Conservation (phyloP, 2,113 vertebrate genomes). For the Coryphaenoides rupestris region DNA sequence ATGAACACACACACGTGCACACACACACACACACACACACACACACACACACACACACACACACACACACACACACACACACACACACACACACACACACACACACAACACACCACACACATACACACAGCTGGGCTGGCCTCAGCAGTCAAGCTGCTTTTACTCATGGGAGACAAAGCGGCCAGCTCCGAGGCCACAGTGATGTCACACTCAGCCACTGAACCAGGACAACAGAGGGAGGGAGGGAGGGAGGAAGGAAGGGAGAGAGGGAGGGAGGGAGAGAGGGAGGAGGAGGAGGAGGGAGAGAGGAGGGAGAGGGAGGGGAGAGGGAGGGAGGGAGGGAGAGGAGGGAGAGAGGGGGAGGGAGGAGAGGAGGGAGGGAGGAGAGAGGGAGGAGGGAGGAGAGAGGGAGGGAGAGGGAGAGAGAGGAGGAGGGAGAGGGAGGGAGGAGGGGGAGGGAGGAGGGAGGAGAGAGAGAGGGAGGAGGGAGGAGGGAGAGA, state of each 20-base stretch:
- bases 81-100: slow-evolving; percentile 16
- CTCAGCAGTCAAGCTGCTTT: slow-evolving; percentile 20
- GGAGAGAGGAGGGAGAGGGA: no score
- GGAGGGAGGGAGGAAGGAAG: no score
- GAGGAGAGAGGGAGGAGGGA: no score
- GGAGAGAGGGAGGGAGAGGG: no score
- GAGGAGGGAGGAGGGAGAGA: no score
- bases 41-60: slow-evolving; percentile 11
- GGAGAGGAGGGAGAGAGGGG: no score
- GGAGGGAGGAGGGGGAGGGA: no score
- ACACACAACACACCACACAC: slow-evolving; percentile 35
- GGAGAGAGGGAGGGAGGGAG: no score
- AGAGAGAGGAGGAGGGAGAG: no score
- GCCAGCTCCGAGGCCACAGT: slow-evolving; percentile 22
- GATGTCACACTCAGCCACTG: slow-evolving; percentile 29
- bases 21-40: slow-evolving; percentile 10
- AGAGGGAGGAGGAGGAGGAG: no score
- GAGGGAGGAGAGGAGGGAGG: no score
- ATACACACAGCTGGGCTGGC: slow-evolving; percentile 20
- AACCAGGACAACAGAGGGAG: slow-evolving; percentile 32
- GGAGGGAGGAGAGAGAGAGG: no score
- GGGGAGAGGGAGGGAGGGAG: neutral
- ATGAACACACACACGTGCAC: slow-evolving; percentile 9
- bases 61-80: slow-evolving; percentile 15
- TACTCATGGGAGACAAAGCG: slow-evolving; percentile 19